Evolutionary conservation across 2,888 invertebrate species (phyloP), one percentile per base, ranked within the genome.

Genomic region (Drosophila macrospina): DNA sequence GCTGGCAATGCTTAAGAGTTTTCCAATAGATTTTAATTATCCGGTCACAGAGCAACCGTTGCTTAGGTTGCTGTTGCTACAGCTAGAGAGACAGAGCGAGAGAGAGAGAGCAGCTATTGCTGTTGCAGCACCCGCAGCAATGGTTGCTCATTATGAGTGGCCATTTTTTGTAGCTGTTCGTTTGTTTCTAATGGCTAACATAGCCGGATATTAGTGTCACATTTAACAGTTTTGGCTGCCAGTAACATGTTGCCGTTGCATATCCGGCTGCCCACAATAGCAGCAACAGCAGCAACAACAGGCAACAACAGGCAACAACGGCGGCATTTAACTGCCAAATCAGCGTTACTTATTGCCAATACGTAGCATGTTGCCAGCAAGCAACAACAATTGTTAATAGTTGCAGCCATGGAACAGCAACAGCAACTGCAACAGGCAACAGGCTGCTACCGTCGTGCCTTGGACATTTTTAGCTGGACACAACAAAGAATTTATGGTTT

Each of bases 401-500:
- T 80, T 82, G 65, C 83, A 77, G 84, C 75, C 81, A 74, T 67
- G 66, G 73, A 69, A 48, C 57, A 52, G 39, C 57, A 72, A 47
- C 61, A 59, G 47, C 60, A 67, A 44, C 74, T 80, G 76, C 85
- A 78, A 74, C 81, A 81, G 77, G 79, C 87, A 87, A 74, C 85
- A 69, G 68, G 69, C 78, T 69, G 88, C 88, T 84, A 72, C 83
- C 41, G 76, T 75, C 83, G 86, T 80, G 76, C 73, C 75, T 77
- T 79, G 72, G 74, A 81, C 86, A 84, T 84, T 86, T 81, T 69
- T 63, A 50, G 71, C 84, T 89, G 83, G 82, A 81, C 81, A 86
- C 81, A 88, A 80, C 79, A 86, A 86, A 86, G 82, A 90, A 90
- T 90, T 90, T 90, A 90, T 90, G 89, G 91, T 86, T 90, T 90